Conservation (phyloP, 2,888 invertebrate species). For the Parascotia fuliginaria region DNA sequence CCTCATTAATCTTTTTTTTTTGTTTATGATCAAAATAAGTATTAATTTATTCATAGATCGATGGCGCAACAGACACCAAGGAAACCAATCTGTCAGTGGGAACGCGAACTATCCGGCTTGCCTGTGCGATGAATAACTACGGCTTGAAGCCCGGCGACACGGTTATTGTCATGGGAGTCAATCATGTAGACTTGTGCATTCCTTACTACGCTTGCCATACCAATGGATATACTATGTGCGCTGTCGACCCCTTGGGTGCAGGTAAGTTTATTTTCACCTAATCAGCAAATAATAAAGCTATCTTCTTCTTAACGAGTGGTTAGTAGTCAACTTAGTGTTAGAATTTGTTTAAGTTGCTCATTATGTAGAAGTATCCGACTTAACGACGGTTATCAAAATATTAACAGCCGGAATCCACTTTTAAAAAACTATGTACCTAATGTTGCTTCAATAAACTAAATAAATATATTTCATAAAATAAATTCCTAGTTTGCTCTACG, state of each 20-base stretch:
- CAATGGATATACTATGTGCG: slow-evolving; percentile 53
- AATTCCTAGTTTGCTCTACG: no score
- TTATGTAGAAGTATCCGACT: no score
- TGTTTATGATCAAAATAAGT: no score
- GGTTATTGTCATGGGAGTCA: slow-evolving; percentile 53
- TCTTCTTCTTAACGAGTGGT: no score
- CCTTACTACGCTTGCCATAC: slow-evolving; percentile 58
- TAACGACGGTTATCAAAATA: no score
- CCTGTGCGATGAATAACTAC: slow-evolving; percentile 52
- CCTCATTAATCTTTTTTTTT: no score
- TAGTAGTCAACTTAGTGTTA: no score
- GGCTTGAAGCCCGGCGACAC: slow-evolving; percentile 55
- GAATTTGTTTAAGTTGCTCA: no score
- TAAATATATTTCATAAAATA: no score
- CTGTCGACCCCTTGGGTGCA: slow-evolving; percentile 44
- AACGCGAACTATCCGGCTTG: slow-evolving; percentile 46
- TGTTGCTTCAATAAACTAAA: no score
- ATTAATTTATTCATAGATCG: slow-evolving; percentile 52
- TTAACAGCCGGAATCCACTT: no score
- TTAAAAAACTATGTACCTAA: no score
- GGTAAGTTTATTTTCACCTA: neutral
- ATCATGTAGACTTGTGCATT: slow-evolving; percentile 56
- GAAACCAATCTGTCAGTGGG: slow-evolving; percentile 59
- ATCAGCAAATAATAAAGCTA: neutral
- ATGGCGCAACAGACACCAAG: slow-evolving; percentile 44